Evolutionary conservation across 92 coral and sea anemone species (phyloP).

Genomic region (Epizoanthus rinbou): DNA sequence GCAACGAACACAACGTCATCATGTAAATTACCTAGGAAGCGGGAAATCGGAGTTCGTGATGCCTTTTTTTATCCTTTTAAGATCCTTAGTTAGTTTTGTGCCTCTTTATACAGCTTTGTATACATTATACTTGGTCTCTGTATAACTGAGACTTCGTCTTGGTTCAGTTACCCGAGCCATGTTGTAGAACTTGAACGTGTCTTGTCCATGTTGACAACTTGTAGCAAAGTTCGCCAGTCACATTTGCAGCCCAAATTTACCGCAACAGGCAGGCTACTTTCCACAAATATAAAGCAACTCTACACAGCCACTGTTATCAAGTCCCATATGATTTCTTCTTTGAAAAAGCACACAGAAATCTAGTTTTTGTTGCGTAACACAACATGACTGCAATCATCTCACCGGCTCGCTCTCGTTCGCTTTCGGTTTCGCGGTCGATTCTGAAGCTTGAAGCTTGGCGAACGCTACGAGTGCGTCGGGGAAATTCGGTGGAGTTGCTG

Average conservation of each 20-base stretch:
- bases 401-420: constrained; percentile 81
- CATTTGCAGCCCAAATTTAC: constrained; percentile 17
- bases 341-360: constrained; percentile 44
- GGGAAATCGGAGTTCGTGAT: constrained; percentile 19
- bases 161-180: constrained; percentile 31
- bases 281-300: constrained; percentile 33
- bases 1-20: constrained; percentile 15
- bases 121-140: constrained; percentile 22
- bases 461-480: constrained; percentile 96
- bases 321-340: constrained; percentile 33
- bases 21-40: neutral
- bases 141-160: constrained; percentile 22
- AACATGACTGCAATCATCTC: constrained; percentile 61
- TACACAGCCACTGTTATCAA: constrained; percentile 38
- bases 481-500: constrained; percentile 99
- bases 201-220: constrained; percentile 45
- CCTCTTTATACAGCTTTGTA: constrained; percentile 20
- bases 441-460: constrained; percentile 93
- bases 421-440: constrained; percentile 72
- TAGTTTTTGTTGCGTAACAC: constrained; percentile 25
- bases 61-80: neutral
- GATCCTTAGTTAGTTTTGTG: constrained; percentile 4
- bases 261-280: constrained; percentile 28
- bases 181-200: constrained; percentile 37
- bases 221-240: constrained; percentile 38